These are phyloP conservation scores for Rhamnusium bicolor DNA, from an alignment of 2,888 invertebrate genomes.

Conservation along the genomic window DNA sequence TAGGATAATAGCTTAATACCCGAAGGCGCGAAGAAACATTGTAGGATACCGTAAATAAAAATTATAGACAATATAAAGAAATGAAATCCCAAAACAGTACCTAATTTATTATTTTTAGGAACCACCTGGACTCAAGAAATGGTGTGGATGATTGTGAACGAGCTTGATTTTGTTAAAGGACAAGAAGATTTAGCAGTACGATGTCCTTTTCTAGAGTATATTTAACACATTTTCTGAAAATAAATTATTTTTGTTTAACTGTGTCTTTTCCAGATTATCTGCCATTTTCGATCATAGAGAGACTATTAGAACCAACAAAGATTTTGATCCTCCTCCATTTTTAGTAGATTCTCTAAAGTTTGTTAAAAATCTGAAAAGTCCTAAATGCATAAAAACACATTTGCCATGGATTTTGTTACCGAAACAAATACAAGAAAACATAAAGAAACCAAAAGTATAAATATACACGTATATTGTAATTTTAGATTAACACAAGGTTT, in stretches of 20 bases:
- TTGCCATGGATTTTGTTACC: slow-evolving; percentile 77
- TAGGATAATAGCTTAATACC: too few species aligned
- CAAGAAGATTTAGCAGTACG: slow-evolving; percentile 73
- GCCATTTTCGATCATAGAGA: slow-evolving; percentile 69
- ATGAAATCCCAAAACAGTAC: too few species aligned
- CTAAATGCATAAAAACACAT: slow-evolving; percentile 78
- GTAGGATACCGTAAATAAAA: too few species aligned
- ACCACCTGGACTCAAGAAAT: slow-evolving; percentile 88
- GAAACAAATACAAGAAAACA: slow-evolving; percentile 67
- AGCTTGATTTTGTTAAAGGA: slow-evolving; percentile 76
- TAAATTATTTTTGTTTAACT: not conserved
- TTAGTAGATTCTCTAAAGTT: slow-evolving; percentile 60
- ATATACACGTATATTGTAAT: not conserved
- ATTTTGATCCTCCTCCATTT: slow-evolving; percentile 59
- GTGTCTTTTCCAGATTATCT: slow-evolving; percentile 62
- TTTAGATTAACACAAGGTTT: not conserved
- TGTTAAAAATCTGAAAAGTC: slow-evolving; percentile 50
- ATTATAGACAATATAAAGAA: too few species aligned
- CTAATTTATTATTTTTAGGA: slow-evolving; percentile 71
- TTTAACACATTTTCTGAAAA: slow-evolving; percentile 52
- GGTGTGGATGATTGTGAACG: slow-evolving; percentile 79
- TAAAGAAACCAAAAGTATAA: slow-evolving; percentile 66
- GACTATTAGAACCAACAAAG: slow-evolving; percentile 59
- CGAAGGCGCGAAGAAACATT: too few species aligned
- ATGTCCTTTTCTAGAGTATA: slow-evolving; percentile 83